phyloP scores from a whole-genome alignment of 2,113 vertebrate genomes.

The Percopsis transmontana region DNA sequence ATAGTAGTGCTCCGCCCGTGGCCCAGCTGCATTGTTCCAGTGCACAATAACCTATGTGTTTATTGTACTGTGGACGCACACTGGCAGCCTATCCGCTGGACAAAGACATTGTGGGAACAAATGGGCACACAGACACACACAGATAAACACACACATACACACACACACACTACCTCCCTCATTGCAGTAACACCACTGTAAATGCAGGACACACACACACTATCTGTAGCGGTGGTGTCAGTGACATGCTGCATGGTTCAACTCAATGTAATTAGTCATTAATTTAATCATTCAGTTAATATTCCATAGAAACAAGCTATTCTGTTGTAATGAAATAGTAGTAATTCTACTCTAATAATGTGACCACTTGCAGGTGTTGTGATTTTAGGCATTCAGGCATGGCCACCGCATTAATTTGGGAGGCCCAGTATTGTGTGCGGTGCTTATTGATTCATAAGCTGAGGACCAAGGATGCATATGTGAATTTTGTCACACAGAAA shows the following conservation, averaged over 20 bases:
- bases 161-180: conserved; percentile 23
- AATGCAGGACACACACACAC: neutral
- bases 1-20: conserved; percentile 26
- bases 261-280: no score
- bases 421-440: neutral
- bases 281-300: no score
- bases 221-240: conserved; percentile 27
- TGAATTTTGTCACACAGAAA: conserved; percentile 20
- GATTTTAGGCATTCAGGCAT: neutral
- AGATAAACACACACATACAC: neutral
- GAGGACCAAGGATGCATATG: conserved; percentile 17
- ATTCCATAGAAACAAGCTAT: neutral
- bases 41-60: conserved; percentile 73
- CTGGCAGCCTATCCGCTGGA: conserved; percentile 63
- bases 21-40: conserved; percentile 57
- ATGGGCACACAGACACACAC: conserved; percentile 47
- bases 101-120: conserved; percentile 68
- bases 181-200: conserved; percentile 33
- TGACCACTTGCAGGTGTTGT: neutral
- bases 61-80: conserved; percentile 70
- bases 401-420: neutral
- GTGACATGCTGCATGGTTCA: conserved; percentile 35
- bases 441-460: neutral
- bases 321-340: no score
- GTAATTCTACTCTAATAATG: neutral